Conservation (phyloP, 2,113 vertebrate species). For the Amazona vittata region DNA sequence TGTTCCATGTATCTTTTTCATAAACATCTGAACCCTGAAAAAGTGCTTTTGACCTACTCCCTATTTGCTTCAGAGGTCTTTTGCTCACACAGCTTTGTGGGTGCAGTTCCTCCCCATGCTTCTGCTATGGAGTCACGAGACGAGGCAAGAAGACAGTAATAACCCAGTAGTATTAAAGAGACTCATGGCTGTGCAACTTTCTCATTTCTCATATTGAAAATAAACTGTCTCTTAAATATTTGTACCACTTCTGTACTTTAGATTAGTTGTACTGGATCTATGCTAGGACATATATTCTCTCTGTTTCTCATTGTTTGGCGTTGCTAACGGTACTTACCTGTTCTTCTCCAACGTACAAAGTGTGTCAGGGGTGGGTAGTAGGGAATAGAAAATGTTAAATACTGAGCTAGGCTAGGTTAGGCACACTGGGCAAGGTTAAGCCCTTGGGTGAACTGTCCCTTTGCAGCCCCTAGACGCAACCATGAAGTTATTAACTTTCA, state of each 20-base stretch:
- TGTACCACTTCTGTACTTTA: not conserved
- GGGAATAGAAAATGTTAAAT: not conserved
- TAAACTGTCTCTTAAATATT: not conserved
- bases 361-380: accelerated
- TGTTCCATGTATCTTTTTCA: not conserved
- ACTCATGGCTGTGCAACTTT: not conserved
- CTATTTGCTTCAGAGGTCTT: not conserved
- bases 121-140: not conserved
- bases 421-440: not conserved
- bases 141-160: not conserved
- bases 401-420: not conserved
- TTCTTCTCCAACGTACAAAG: not conserved
- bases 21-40: not conserved
- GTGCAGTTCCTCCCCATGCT: not conserved
- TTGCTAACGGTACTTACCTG: not conserved
- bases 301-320: not conserved
- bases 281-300: not conserved
- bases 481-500: not conserved
- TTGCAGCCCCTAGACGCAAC: not conserved
- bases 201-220: not conserved
- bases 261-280: not conserved
- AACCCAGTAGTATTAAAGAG: not conserved
- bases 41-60: not conserved
- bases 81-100: not conserved
- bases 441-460: not conserved